Percentiles rank a stretch among this genome's conserved stretches.
Conservation (phyloP, 2,888 invertebrate genomes). For the Lepas anatifera region DNA sequence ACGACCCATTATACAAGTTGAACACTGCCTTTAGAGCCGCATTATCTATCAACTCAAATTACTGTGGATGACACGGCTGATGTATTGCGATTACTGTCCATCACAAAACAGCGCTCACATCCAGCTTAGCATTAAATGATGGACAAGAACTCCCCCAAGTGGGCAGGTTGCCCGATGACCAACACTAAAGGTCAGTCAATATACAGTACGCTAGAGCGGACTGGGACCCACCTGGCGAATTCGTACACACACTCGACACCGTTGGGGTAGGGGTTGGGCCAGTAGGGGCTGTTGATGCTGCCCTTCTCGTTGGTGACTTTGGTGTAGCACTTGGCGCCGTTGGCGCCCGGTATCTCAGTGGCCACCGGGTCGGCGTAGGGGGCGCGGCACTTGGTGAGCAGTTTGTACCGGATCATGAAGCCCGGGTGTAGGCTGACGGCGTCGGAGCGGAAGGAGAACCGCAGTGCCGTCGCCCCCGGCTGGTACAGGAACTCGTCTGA, state of each 20-base stretch:
- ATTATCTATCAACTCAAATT: too few relatives aligned
- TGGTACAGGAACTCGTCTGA: conserved; percentile 31
- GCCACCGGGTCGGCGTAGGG: conserved; percentile 29
- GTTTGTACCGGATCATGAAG: conserved; percentile 24
- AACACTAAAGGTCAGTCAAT: too few relatives aligned
- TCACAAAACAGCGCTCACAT: too few relatives aligned
- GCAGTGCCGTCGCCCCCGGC: conserved; percentile 28
- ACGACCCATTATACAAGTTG: too few relatives aligned
- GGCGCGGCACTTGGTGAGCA: conserved; percentile 27
- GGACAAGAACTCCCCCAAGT: too few relatives aligned
- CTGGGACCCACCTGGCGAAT: conserved; percentile 29
- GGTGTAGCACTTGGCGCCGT: conserved; percentile 29
- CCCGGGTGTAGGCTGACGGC: neutral
- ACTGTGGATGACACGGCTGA: too few relatives aligned
- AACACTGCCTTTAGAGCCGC: too few relatives aligned
- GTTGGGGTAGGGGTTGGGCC: conserved; percentile 29
- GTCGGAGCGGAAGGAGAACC: conserved; percentile 29
- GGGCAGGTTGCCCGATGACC: too few relatives aligned
- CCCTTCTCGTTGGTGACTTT: conserved; percentile 29
- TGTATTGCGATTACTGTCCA: too few relatives aligned
- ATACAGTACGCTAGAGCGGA: neutral
- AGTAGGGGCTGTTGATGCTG: conserved; percentile 30
- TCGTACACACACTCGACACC: conserved; percentile 31
- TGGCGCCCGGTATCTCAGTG: conserved; percentile 28
- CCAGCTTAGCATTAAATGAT: too few relatives aligned